Base-by-base conservation (phyloP, 2,113 vertebrate genomes). In the Myiozetetes cayanensis region DNA sequence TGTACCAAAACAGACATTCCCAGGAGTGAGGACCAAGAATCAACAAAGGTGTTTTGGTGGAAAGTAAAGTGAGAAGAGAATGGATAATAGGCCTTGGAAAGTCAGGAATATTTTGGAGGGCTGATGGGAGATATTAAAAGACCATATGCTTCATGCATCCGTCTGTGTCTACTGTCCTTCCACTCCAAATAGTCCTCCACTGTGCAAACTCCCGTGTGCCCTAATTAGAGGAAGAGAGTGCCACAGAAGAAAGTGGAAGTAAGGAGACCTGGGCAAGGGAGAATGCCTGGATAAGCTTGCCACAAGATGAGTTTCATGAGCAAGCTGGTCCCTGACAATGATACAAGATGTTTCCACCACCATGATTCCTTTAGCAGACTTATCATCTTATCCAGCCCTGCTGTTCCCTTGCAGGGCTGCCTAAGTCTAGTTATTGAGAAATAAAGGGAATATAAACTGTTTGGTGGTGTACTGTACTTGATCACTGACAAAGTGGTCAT, bases 11-110 rank as follows among this genome's bases (percentile, higher is more conserved):
- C 15, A 46, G 49, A 55, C 0, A 2, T 43, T 79, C 23, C 68
- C 33, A 68, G 15, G 8, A 80, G 11, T 0, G 0, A 67, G 25
- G 6, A 76, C 8, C 1, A 4, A 78, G 18, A 84, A 62, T 28
- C 56, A 55, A 22, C 8, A 87, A 61, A 73, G 35, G 3, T 30
- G 5, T 43, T 82, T 39, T 15, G 12, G 6, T 19, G 46, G 16
- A 73, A 82, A 53, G 12, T 16, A 37, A 61, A 74, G 14, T 25
- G 17, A 79, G 13, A n/a, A 66, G 9, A 58, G 12, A 82, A 31
- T 8, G 46, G 33, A 17, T 50, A 55, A 46, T 7, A 75, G 4
- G 4, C 33, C 28, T 59, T 56, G 23, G 24, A 84, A 89, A 49
- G 27, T 39, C 58, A 79, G 25, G 24, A 85, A 52, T 19, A 53